These are phyloP conservation scores for Trissolcus japonicus DNA, from an alignment of 2,888 invertebrate genomes.

Conservation along the genomic window DNA sequence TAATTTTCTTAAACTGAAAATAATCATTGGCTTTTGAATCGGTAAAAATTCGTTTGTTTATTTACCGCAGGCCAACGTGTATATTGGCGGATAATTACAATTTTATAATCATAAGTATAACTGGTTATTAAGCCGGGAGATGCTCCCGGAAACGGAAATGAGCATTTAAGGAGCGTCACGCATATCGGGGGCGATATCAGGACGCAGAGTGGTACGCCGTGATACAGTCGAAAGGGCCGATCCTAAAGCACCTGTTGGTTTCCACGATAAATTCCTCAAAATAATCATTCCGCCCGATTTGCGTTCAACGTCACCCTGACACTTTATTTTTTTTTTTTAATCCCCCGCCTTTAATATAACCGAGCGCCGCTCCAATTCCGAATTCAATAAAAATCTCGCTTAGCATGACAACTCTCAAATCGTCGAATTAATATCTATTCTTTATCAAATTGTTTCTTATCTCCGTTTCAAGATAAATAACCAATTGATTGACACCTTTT, in stretches of 20 bases:
- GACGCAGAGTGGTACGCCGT: conserved; percentile 61
- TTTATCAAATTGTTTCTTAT: conserved; percentile 55
- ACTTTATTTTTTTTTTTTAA: conserved; percentile 48
- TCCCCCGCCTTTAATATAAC: conserved; percentile 3
- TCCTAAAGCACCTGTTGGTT: conserved; percentile 64
- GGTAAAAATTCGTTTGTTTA: conserved; percentile 18
- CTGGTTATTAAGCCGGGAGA: conserved; percentile 52
- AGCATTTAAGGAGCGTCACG: conserved; percentile 69
- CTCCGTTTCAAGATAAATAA: conserved; percentile 32
- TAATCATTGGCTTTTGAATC: background rate
- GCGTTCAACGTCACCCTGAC: conserved; percentile 45
- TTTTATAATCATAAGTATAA: conserved; percentile 52
- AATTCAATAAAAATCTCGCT: conserved; percentile 55
- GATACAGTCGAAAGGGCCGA: conserved; percentile 63
- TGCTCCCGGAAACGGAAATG: conserved; percentile 65
- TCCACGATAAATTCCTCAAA: conserved; percentile 70
- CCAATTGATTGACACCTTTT: conserved; percentile 41
- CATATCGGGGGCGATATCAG: conserved; percentile 62
- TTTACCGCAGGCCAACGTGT: conserved; percentile 19
- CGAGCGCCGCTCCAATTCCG: conserved; percentile 34
- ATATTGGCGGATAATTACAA: conserved; percentile 30
- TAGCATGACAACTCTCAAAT: conserved; percentile 54
- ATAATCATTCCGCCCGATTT: conserved; percentile 56
- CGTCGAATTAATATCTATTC: conserved; percentile 52
- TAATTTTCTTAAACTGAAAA: too few relatives aligned